Evolutionary conservation across 2,797 vertebrate species (phyloP).

Genomic region (Lutjanus argentimaculatus): DNA sequence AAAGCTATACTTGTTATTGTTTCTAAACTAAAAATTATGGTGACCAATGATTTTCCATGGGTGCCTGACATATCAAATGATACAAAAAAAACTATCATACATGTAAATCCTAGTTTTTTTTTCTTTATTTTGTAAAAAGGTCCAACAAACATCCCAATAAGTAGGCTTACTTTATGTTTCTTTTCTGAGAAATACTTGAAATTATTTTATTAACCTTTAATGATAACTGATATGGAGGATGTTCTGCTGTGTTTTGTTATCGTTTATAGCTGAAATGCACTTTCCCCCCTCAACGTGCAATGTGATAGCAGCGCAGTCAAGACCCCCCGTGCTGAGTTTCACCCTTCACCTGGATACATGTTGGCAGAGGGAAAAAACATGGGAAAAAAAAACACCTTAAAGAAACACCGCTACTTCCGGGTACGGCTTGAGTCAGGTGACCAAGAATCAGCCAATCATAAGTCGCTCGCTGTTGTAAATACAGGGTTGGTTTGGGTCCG

Average conservation of each 20-base stretch:
- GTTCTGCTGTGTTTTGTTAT: not conserved
- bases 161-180: not conserved
- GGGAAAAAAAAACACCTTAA: too few species aligned
- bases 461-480: constrained; percentile 44
- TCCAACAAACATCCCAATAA: too few species aligned
- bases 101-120: too few species aligned
- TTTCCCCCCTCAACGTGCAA: not conserved
- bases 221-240: not conserved
- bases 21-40: too few species aligned
- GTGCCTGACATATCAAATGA: too few species aligned
- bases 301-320: not conserved
- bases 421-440: constrained; percentile 66
- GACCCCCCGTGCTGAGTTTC: constrained; percentile 30
- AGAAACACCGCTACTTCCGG: constrained; percentile 3
- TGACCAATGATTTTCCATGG: too few species aligned
- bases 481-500: not conserved
- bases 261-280: not conserved
- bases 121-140: too few species aligned
- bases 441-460: constrained; percentile 66
- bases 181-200: not conserved
- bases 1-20: too few species aligned
- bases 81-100: too few species aligned
- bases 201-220: not conserved
- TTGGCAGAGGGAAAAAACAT: not conserved
- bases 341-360: constrained; percentile 64